Evolutionary conservation across 1,140 invertebrate genomes (phyloP).

Genomic region (Periplaneta americana): DNA sequence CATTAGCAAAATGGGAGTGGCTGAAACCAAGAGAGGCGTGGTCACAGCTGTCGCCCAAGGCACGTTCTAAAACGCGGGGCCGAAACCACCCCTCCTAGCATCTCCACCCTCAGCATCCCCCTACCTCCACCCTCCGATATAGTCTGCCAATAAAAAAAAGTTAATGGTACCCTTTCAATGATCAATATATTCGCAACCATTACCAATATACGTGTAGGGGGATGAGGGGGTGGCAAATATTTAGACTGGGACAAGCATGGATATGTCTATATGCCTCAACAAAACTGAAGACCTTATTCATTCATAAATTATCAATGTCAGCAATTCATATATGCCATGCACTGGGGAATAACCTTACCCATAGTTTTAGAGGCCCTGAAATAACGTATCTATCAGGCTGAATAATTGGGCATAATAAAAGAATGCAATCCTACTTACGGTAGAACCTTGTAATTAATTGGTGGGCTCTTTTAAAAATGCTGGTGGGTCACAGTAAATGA

Average conservation of each 20-base stretch:
- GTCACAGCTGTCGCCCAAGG: neutral
- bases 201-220: neutral
- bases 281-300: neutral
- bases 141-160: neutral
- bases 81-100: neutral
- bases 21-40: neutral
- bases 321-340: neutral
- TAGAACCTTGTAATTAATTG: neutral
- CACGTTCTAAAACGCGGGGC: neutral
- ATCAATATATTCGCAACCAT: neutral
- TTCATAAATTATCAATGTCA: neutral
- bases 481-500: neutral
- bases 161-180: neutral
- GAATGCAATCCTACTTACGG: neutral
- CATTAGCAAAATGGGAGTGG: neutral
- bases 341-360: neutral
- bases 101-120: neutral
- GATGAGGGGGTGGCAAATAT: neutral
- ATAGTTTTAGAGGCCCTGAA: neutral
- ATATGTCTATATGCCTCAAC: neutral
- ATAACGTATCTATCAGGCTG: neutral
- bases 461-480: neutral
- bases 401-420: neutral
- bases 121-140: neutral
- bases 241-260: neutral